Evolutionary conservation across 2,888 invertebrate genomes (phyloP).

Genomic region (Lycia hirtaria): DNA sequence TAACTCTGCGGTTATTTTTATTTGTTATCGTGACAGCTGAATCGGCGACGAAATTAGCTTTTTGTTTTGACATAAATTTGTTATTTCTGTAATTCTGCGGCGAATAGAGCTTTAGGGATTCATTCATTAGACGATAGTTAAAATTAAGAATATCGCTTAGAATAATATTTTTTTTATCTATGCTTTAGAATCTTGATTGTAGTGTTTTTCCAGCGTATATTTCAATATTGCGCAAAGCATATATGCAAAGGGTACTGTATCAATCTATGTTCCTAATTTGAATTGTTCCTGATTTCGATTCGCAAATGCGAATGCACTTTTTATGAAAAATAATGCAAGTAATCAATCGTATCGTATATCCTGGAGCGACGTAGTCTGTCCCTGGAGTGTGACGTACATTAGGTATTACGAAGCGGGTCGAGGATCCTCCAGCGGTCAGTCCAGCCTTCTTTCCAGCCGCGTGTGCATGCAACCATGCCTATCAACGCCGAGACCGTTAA

Average conservation of each 20-base stretch:
- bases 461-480: constrained; percentile 66
- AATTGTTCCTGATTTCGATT: too few relatives aligned
- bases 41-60: constrained; percentile 20
- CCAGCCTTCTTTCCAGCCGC: constrained; percentile 49
- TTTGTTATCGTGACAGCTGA: constrained; percentile 23
- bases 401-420: constrained; percentile 45
- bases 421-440: constrained; percentile 64
- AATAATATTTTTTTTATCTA: background rate
- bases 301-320: too few relatives aligned
- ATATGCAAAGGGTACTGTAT: too few relatives aligned
- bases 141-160: too few relatives aligned
- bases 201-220: background rate
- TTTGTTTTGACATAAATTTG: constrained; percentile 18
- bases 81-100: background rate
- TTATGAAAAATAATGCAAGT: background rate
- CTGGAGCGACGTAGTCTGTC: constrained; percentile 57
- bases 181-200: background rate
- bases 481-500: constrained; percentile 87
- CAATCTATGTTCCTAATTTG: too few relatives aligned
- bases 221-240: background rate
- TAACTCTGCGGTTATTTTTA: constrained; percentile 19
- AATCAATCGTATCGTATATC: constrained; percentile 31
- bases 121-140: background rate
- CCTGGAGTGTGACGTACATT: constrained; percentile 64
- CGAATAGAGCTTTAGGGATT: background rate